Conservation (phyloP, 1,140 invertebrate genomes). For the Rhagoletis pomonella region DNA sequence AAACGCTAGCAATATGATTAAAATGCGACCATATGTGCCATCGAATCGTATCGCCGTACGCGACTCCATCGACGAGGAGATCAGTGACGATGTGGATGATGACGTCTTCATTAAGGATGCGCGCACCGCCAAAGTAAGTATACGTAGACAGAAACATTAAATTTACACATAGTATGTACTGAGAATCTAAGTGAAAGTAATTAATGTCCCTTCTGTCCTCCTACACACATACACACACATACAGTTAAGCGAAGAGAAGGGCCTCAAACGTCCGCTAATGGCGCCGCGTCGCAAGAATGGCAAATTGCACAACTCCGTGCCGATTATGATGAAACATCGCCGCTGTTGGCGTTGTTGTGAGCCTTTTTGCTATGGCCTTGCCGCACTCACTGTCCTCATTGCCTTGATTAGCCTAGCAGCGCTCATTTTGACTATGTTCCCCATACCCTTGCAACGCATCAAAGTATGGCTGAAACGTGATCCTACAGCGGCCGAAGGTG, state of each 20-base stretch:
- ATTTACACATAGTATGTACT: background rate
- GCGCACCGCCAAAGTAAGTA: slow-evolving; percentile 74
- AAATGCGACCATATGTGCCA: slow-evolving; percentile 74
- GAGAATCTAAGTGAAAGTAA: no score
- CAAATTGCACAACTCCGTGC: slow-evolving; percentile 72
- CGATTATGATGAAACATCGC: slow-evolving; percentile 75
- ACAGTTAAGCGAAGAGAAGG: slow-evolving; percentile 81
- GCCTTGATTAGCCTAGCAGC: slow-evolving; percentile 79
- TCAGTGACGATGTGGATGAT: slow-evolving; percentile 81
- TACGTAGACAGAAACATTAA: background rate
- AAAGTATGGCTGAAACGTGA: slow-evolving; percentile 76
- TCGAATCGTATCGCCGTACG: slow-evolving; percentile 72
- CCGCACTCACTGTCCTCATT: slow-evolving; percentile 77
- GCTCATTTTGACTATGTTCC: slow-evolving; percentile 81
- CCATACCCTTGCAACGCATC: slow-evolving; percentile 78
- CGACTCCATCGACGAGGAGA: slow-evolving; percentile 73
- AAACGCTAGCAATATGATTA: slow-evolving; percentile 63
- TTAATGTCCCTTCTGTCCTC: background rate
- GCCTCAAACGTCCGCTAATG: slow-evolving; percentile 85
- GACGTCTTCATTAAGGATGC: slow-evolving; percentile 87
- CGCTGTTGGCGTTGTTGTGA: slow-evolving; percentile 77
- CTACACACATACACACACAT: slow-evolving; percentile 55
- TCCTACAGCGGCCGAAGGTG: background rate
- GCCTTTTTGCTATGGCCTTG: slow-evolving; percentile 79
- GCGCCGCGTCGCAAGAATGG: slow-evolving; percentile 78